These are phyloP conservation scores for Omphaloscelis lunosa DNA, from an alignment of 2,888 invertebrate species.

Conservation along the genomic window DNA sequence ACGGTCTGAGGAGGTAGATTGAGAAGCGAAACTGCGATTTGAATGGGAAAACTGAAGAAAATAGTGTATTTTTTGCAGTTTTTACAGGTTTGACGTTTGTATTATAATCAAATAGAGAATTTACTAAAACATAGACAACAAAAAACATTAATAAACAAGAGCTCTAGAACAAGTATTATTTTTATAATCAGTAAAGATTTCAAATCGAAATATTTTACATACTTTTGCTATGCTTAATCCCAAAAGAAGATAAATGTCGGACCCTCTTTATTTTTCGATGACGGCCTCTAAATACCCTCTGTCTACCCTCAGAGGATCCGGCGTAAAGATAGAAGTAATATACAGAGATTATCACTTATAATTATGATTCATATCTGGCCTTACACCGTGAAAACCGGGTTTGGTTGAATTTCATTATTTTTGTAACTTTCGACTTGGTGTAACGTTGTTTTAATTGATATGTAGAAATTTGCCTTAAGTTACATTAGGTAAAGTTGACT, in stretches of 20 bases:
- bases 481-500: background rate
- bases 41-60: background rate
- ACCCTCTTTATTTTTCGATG: constrained; percentile 51
- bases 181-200: background rate
- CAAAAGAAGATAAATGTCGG: constrained; percentile 20
- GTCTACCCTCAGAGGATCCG: constrained; percentile 36
- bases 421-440: constrained; percentile 53
- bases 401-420: constrained; percentile 61
- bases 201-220: constrained; percentile 3
- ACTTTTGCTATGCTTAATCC: background rate
- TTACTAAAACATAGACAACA: background rate
- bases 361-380: constrained; percentile 69
- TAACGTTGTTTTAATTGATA: constrained; percentile 44
- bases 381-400: constrained; percentile 62
- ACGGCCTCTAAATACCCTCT: constrained; percentile 44
- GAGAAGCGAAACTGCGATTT: background rate
- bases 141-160: background rate
- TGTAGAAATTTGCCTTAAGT: constrained; percentile 13
- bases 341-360: constrained; percentile 67
- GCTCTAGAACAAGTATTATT: background rate
- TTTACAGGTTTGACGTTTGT: background rate
- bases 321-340: constrained; percentile 55
- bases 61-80: background rate
- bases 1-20: too few species aligned
- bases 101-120: background rate